Evolutionary conservation across 2,888 invertebrate genomes (phyloP), one percentile per base, ranked within the genome.

Genomic region (Adelphocoris suturalis): DNA sequence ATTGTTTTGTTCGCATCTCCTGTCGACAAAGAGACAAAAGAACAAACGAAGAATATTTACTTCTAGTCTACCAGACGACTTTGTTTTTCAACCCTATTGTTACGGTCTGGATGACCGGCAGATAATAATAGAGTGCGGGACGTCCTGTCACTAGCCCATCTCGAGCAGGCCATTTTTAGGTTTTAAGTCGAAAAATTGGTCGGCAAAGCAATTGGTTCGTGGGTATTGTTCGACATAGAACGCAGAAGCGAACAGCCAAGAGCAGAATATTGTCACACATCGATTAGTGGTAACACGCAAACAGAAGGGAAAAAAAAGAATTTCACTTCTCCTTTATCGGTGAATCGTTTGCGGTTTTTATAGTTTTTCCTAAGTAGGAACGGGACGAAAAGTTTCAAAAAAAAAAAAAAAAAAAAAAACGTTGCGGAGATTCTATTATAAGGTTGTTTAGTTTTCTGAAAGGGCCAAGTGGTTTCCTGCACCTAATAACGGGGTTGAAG

Each of bases 401-500:
- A n/a, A n/a, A 2, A 5, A 16, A 5, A n/a, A 7, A 7, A 7
- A 37, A 37, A 37, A 57, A 57, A 14, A n/a, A 57, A 57, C 57
- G 57, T 7, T n/a, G 57, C 57, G 57, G 57, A 57, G 57, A 57
- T 57, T 57, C 57, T 57, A 57, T 57, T 57, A n/a, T n/a, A 57
- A 57, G 7, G 57, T 57, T 57, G 57, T n/a, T 57, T n/a, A n/a
- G n/a, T 12, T 57, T 57, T n/a, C 57, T 57, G 57, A 57, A 57
- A 57, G 14, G 57, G 7, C 57, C 57, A 57, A 12, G 57, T n/a
- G 57, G 57, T 57, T 5, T 57, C 57, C 57, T 57, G n/a, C 57
- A n/a, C 57, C 57, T 57, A 57, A 57, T 57, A 57, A 57, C n/a
- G 57, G 57, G 57, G 57, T 57, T 57, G 57, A 57, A 57, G n/a